Conservation (phyloP, 35 echinoderm and acorn worm genomes). For the Hemicentrotus pulcherrimus region DNA sequence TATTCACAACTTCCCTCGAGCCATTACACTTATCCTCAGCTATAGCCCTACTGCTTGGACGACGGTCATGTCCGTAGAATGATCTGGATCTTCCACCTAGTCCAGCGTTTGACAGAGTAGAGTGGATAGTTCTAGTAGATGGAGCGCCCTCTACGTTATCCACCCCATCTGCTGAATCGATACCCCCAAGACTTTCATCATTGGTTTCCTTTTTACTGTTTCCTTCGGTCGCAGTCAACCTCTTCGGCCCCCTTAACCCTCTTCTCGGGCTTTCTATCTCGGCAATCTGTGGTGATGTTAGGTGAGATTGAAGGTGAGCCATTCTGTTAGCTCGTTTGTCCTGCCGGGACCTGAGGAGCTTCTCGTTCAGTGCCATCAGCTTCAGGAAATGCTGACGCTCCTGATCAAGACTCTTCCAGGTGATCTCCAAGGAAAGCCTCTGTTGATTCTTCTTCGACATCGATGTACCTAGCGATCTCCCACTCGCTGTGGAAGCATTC, state of each 20-base stretch:
- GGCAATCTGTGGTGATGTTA: not conserved
- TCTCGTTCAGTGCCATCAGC: slow-evolving; percentile 41
- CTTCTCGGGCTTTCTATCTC: not conserved
- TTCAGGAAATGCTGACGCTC: slow-evolving; percentile 39
- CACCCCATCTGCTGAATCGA: not conserved
- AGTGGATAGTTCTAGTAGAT: not conserved
- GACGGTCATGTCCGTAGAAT: not conserved
- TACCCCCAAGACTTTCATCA: not conserved
- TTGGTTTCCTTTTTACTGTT: not conserved
- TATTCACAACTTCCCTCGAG: not conserved
- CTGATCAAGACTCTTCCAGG: slow-evolving; percentile 26
- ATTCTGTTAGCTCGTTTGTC: slow-evolving; percentile 14
- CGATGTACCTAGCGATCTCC: not conserved
- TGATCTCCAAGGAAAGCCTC: slow-evolving; percentile 16
- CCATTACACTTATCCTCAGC: not conserved
- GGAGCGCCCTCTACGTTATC: not conserved
- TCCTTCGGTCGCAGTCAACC: not conserved
- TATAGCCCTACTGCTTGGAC: not conserved
- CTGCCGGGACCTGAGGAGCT: not conserved
- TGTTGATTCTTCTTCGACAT: slow-evolving; percentile 44
- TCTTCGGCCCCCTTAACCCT: not conserved
- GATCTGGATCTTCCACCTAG: not conserved
- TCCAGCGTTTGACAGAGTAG: not conserved
- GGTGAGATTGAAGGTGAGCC: not conserved
- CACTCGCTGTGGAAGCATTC: not conserved